Conservation (phyloP, 1,140 invertebrate genomes). For the Lethrus apterus region DNA sequence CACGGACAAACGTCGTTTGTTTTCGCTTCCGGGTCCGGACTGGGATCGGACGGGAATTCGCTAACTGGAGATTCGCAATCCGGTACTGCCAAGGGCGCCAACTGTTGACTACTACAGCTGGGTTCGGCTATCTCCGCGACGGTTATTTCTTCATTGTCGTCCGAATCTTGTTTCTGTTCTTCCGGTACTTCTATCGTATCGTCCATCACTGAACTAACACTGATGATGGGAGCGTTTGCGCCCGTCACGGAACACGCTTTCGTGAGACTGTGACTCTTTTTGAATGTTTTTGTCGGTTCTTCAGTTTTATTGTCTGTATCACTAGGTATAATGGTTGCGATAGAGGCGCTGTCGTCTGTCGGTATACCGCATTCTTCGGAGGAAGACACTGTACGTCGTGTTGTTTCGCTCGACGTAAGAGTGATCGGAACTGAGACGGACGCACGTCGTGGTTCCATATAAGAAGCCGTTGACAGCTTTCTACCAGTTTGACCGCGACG, state of each 20-base stretch:
- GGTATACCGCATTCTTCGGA: constrained; percentile 40
- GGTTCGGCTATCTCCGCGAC: constrained; percentile 35
- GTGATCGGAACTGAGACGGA: constrained; percentile 42
- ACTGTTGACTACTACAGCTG: constrained; percentile 12
- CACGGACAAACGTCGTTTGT: constrained; percentile 76
- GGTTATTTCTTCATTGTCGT: constrained; percentile 14
- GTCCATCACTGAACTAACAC: constrained; percentile 61
- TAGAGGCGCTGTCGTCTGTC: constrained; percentile 24
- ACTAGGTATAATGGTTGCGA: constrained; percentile 31
- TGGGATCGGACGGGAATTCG: constrained; percentile 32
- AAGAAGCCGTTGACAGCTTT: constrained; percentile 37
- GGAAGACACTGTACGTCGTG: constrained; percentile 41
- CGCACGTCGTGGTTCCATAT: constrained; percentile 39
- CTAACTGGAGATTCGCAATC: constrained; percentile 55
- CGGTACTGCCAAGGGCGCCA: constrained; percentile 56
- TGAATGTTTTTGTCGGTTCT: constrained; percentile 32
- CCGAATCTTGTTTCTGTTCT: too few species aligned
- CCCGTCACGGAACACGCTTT: constrained; percentile 38
- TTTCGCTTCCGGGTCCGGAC: constrained; percentile 43
- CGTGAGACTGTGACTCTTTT: constrained; percentile 37
- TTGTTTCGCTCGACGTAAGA: constrained; percentile 11
- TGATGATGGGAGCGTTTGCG: constrained; percentile 56
- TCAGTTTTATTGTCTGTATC: constrained; percentile 36
- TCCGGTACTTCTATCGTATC: constrained; percentile 35
- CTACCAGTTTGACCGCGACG: constrained; percentile 30